phyloP scores from a whole-genome alignment of 1,140 invertebrate species.

The Drosophila malerkotliana region DNA sequence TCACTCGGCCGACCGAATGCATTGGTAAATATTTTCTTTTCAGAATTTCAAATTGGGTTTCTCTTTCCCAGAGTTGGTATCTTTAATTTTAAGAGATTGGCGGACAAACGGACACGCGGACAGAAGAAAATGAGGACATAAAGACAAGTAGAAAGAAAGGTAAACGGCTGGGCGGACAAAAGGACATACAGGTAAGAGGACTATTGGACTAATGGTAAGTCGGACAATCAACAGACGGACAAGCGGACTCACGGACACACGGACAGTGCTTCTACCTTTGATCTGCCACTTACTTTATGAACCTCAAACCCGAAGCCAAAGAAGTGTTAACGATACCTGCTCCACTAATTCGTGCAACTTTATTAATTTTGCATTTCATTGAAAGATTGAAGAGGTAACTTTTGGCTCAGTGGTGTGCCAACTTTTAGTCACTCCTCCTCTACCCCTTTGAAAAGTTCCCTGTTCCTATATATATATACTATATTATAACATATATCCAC shows the following conservation, averaged over 20 bases:
- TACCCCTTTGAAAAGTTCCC: neutral
- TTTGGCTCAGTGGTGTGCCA: neutral
- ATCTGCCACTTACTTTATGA: no score
- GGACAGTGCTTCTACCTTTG: no score
- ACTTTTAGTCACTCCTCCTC: neutral
- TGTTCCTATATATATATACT: neutral
- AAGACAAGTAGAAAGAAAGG: no score
- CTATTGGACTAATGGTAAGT: no score
- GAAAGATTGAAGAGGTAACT: conserved; percentile 5
- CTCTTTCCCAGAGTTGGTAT: no score
- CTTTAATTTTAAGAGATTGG: no score
- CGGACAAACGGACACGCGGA: no score
- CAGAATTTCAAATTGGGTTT: neutral
- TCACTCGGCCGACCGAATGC: neutral
- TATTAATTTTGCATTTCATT: conserved; percentile 9
- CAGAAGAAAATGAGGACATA: no score
- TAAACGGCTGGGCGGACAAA: no score
- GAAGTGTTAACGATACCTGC: neutral
- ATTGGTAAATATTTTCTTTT: conserved; percentile 9
- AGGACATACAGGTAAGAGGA: no score
- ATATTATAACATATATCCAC: neutral
- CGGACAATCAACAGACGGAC: no score
- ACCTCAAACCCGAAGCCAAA: neutral
- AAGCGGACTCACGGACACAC: no score
- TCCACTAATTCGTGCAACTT: conserved; percentile 3